Conservation (phyloP, 2,113 vertebrate species). For the Sebastes schlegelii region DNA sequence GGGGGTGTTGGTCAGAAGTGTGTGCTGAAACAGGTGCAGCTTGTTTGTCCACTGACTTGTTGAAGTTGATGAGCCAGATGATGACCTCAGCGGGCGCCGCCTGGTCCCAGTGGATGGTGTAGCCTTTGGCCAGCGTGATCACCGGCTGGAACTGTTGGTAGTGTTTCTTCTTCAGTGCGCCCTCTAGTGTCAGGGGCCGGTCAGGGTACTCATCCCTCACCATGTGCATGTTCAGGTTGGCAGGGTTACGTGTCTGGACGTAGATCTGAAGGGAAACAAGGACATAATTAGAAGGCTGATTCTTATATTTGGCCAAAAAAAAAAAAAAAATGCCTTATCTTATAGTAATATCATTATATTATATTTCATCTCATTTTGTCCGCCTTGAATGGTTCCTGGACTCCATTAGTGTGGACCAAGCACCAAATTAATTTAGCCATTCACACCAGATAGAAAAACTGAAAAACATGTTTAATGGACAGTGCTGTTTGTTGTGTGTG, state of each 20-base stretch:
- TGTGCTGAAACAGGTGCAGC: neutral
- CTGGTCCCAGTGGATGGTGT: constrained; percentile 96
- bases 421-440: neutral
- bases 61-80: constrained; percentile 98
- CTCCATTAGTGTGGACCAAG: neutral
- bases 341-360: neutral
- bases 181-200: constrained; percentile 89
- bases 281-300: neutral
- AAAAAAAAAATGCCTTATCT: neutral
- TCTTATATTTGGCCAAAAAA: neutral
- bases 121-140: constrained; percentile 90
- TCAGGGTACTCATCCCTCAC: constrained; percentile 92
- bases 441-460: neutral
- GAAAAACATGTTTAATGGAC: too few species aligned
- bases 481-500: too few species aligned
- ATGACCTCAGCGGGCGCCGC: constrained; percentile 91
- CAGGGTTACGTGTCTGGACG: constrained; percentile 91
- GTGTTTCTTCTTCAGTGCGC: constrained; percentile 92
- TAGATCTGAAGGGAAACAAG: constrained; percentile 86
- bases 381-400: neutral
- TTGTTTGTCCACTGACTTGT: constrained; percentile 86
- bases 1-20: neutral
- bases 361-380: neutral
- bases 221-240: constrained; percentile 90
- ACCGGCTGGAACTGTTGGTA: constrained; percentile 99